Percentiles rank a stretch among this genome's conserved stretches.
phyloP scores from a whole-genome alignment of 64 coral and sea anemone species.

The Stylophora pistillata region DNA sequence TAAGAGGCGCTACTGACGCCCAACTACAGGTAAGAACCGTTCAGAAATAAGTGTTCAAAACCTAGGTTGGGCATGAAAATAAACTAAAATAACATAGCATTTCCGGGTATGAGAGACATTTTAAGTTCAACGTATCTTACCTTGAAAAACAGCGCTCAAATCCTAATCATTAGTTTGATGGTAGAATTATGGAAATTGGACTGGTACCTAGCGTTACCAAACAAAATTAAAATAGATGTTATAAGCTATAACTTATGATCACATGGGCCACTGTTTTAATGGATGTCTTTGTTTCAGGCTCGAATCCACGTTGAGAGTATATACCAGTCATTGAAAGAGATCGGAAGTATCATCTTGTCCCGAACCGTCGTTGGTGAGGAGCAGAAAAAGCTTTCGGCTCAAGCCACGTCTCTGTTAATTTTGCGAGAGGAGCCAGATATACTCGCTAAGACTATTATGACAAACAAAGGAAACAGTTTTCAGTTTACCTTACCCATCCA shows the following conservation, averaged over 20 bases:
- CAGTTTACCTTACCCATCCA: not conserved
- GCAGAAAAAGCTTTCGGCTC: not conserved
- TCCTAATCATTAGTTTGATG: too few species aligned
- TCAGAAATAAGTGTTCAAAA: not conserved
- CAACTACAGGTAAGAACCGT: not conserved
- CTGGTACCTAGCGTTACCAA: too few species aligned
- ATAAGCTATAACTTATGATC: too few species aligned
- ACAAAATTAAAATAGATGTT: too few species aligned
- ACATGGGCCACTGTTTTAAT: too few species aligned
- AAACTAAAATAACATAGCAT: too few species aligned
- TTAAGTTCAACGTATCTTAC: not conserved
- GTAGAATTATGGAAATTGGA: too few species aligned
- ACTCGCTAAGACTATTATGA: not conserved
- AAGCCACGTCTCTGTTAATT: not conserved
- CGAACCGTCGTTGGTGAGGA: slow-evolving; percentile 18
- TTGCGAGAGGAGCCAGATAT: not conserved
- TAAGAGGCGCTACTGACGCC: not conserved
- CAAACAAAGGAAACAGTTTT: slow-evolving; percentile 13
- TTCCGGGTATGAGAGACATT: too few species aligned
- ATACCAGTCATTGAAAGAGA: not conserved
- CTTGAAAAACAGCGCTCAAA: not conserved
- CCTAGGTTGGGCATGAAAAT: not conserved
- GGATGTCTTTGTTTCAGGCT: not conserved
- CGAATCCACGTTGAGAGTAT: not conserved
- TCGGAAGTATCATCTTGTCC: slow-evolving; percentile 43